Evolutionary conservation across 2,888 invertebrate genomes (phyloP), one percentile per base, ranked within the genome.

Genomic region (Herminia tarsipennalis): DNA sequence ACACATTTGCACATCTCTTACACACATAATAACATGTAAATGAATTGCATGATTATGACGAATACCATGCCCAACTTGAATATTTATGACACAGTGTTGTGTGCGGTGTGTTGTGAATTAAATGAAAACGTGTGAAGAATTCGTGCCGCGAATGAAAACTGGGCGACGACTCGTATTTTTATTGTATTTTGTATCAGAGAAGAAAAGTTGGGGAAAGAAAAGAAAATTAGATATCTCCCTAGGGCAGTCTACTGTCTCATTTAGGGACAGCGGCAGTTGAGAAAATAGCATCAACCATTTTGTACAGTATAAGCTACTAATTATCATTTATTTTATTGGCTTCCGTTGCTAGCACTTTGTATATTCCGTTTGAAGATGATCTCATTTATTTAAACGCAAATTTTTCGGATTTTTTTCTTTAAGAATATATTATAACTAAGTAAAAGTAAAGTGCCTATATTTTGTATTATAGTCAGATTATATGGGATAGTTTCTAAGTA

Each of bases 1-100:
- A 55, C 47, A 66, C 55, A 67, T 65, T 63, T 70, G 68, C 77
- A 75, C 68, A 74, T 70, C 73, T 67, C 67, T 61, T 61, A 48
- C 56, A 65, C 70, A 72, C 62, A 73, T 78, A 83, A 85, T 83
- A 82, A 75, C 78, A 87, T 86, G 84, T 76, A 86, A 86, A 88
- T 87, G 83, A 84, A 83, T 78, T 76, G 75, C 78, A 78, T 70
- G 76, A 80, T 81, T 83, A 82, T 82, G 81, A 85, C 80, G 83
- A 81, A 82, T 81, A 78, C 78, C 75, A 73, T 76, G 70, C 76
- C 70, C 75, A 69, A 68, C 64, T 78, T 81, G 84, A 84, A 85
- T 85, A 83, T 83, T 82, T 85, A 86, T 83, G 75, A 62, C 71
- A 58, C 58, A 65, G 57, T 41, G 29, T 65, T 51, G 67, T 74